phyloP scores from a whole-genome alignment of 2,797 vertebrate genomes.

The Oryzias dopingdopingensis region DNA sequence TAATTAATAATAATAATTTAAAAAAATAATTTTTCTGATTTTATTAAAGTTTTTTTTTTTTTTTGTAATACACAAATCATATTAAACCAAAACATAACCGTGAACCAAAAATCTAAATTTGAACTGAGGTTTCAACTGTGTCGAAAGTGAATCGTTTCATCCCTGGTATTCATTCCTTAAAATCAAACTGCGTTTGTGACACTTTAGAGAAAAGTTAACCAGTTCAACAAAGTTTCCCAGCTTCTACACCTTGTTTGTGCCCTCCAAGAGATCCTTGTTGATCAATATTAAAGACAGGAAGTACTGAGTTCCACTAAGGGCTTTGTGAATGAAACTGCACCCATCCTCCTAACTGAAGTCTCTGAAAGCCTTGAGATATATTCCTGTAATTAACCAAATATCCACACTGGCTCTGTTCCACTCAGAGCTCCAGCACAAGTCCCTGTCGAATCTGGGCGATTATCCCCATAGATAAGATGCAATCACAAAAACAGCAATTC shows the following conservation, averaged over 20 bases:
- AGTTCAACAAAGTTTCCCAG: conserved; percentile 53
- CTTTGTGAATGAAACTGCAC: conserved; percentile 41
- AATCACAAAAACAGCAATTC: conserved; percentile 54
- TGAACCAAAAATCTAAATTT: no score
- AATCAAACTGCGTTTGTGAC: conserved; percentile 17
- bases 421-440: conserved; percentile 31
- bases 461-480: conserved; percentile 54
- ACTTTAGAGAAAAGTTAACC: conserved; percentile 47
- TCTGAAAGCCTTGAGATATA: conserved; percentile 64
- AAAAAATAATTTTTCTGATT: no score
- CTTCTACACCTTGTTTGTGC: conserved; percentile 40
- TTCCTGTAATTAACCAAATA: conserved; percentile 68
- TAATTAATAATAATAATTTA: no score
- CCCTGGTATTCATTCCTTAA: neutral
- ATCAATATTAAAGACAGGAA: conserved; percentile 74
- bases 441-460: conserved; percentile 35
- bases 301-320: conserved; percentile 63
- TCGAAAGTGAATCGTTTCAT: no score
- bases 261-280: conserved; percentile 53
- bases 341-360: conserved; percentile 40
- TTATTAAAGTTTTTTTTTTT: no score
- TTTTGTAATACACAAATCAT: no score
- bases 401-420: conserved; percentile 49
- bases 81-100: no score
- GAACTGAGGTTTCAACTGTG: no score